Evolutionary conservation across 2,113 vertebrate genomes (phyloP), one percentile per base, ranked within the genome.

Genomic region (Vanacampus margaritifer): DNA sequence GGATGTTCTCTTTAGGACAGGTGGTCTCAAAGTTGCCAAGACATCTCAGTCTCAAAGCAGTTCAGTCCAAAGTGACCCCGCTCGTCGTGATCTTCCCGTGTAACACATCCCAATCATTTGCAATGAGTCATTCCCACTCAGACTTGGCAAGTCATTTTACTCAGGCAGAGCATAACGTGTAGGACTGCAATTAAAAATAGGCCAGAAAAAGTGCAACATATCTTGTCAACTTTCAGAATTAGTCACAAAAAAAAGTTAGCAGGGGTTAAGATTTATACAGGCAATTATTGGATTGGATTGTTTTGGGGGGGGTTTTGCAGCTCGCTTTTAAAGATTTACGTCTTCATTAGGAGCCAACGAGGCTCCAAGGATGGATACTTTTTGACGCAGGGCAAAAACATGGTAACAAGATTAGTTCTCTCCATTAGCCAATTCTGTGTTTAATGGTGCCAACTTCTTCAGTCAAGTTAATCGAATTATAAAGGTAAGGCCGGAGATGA

Each of bases 401-500:
- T 12, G 12, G 59, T 3, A 41, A 41, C 37, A 23, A 62, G n/a
- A 43, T 24, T 24, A 24, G 13, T 17, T 39, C 35, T 23, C 37
- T 26, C 13, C 14, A 41, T 16, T 24, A 23, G 37, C 12, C 37
- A 41, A 24, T 6, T 16, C 23, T 16, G 12, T 28, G 26, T 57
- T 57, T 16, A 57, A 57, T 28, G 14, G 6, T 2, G 14, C 26
- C 54, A 26, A 16, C n/a, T 62, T 26, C 37, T 43, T 62, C 2
- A 26, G 23, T 14, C 5, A 62, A 23, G n/a, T 43, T 24, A 62
- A 41, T 62, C 3, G 13, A 16, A 43, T 43, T 24, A n/a, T 16
- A 24, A 45, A 24, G 11, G 37, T 24, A 35, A 69, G 67, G 61
- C 75, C 61, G 28, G 70, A 67, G 63, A 61, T 72, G 76, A 73